A percentile compares a stretch with the other conserved stretches of the same genome.
Evolutionary conservation across 1,140 invertebrate species (phyloP).

Genomic region (Pemphigus obesinymphae): DNA sequence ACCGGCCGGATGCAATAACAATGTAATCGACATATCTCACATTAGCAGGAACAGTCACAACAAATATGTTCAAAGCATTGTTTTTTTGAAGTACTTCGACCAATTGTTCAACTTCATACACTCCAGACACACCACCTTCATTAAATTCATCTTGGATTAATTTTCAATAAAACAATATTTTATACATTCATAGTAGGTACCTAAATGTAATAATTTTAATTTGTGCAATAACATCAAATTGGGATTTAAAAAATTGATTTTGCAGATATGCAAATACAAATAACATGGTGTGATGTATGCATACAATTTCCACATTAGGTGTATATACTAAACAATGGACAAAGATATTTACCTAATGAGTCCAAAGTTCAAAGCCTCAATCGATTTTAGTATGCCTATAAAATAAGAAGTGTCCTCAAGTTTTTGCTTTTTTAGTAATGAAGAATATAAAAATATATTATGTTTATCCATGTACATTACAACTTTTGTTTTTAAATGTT

Average conservation of each 20-base stretch:
- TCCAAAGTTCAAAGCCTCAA: not conserved
- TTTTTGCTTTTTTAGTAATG: too few species aligned
- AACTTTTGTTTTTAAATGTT: too few species aligned
- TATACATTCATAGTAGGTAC: too few species aligned
- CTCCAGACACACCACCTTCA: slow-evolving; percentile 70
- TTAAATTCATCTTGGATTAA: not conserved
- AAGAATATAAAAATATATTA: too few species aligned
- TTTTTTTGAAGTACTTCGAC: slow-evolving; percentile 70
- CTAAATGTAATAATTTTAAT: too few species aligned
- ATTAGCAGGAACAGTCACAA: slow-evolving; percentile 67
- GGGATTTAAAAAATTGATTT: too few species aligned
- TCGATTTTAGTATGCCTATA: not conserved
- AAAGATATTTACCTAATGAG: not conserved
- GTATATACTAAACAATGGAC: not conserved
- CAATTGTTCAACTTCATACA: slow-evolving; percentile 82
- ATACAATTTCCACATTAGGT: not conserved
- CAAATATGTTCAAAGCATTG: slow-evolving; percentile 76
- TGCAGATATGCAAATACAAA: too few species aligned
- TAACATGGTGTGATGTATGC: not conserved
- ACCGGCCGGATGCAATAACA: slow-evolving; percentile 69
- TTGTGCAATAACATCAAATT: too few species aligned
- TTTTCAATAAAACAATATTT: too few species aligned
- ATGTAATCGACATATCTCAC: slow-evolving; percentile 77
- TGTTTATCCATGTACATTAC: too few species aligned
- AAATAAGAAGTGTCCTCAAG: too few species aligned